phyloP scores from a whole-genome alignment of 2,888 invertebrate species.

The Mystacides longicornis region DNA sequence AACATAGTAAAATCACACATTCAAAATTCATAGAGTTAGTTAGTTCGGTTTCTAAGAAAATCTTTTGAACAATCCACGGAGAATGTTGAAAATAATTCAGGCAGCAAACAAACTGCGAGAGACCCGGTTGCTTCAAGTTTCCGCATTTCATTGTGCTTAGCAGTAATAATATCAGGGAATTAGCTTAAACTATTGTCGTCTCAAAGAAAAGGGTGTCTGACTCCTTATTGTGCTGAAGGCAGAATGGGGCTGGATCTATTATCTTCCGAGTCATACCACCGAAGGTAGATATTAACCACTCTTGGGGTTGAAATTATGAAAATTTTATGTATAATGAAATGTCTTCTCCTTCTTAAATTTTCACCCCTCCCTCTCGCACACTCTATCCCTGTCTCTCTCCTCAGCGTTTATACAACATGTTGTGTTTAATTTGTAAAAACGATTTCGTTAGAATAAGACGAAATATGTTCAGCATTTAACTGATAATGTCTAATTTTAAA shows the following conservation, averaged over 20 bases:
- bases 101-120: conserved; percentile 5
- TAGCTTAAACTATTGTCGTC: conserved; percentile 22
- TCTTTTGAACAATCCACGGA: not conserved
- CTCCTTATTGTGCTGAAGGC: conserved; percentile 4
- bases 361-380: not conserved
- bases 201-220: conserved; percentile 13
- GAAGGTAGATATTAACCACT: not conserved
- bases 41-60: not conserved
- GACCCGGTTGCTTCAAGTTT: conserved; percentile 19
- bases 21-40: not conserved
- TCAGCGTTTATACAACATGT: not conserved
- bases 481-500: not conserved
- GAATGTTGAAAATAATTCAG: conserved; percentile 2
- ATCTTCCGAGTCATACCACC: conserved; percentile 6
- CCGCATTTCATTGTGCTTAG: conserved; percentile 11
- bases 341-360: not conserved
- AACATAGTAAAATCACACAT: not conserved
- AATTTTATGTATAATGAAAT: not conserved
- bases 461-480: not conserved
- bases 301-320: not conserved
- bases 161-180: conserved; percentile 16
- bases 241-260: conserved; percentile 13
- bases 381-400: not conserved
- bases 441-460: not conserved
- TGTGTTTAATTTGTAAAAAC: not conserved